These are phyloP conservation scores for Thamnophis elegans DNA, from an alignment of 2,797 vertebrate species.

Conservation along the genomic window DNA sequence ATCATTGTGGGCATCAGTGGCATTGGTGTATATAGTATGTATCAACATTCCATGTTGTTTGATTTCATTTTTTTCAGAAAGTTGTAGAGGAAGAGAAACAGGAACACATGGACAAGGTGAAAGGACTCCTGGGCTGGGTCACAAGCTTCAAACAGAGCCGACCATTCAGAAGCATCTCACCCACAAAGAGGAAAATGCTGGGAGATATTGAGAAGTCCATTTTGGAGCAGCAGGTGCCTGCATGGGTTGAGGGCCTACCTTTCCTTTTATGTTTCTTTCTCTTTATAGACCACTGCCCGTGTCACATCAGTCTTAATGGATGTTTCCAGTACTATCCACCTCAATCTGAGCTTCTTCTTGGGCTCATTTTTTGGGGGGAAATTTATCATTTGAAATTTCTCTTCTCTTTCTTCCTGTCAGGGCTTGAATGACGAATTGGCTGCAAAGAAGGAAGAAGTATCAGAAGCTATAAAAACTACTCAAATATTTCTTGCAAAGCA, in stretches of 20 bases:
- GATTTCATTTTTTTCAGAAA: slow-evolving; percentile 77
- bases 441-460: slow-evolving; percentile 87
- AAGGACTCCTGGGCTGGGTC: slow-evolving; percentile 89
- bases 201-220: slow-evolving; percentile 83
- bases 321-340: not conserved
- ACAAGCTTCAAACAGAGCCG: slow-evolving; percentile 78
- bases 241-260: not conserved
- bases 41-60: slow-evolving; percentile 2
- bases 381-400: not conserved
- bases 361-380: not conserved
- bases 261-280: not conserved
- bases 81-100: slow-evolving; percentile 96
- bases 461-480: slow-evolving; percentile 88
- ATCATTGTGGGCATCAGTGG: not conserved
- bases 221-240: slow-evolving; percentile 87
- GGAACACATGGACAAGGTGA: slow-evolving; percentile 87
- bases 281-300: no score
- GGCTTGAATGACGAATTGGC: slow-evolving; percentile 86
- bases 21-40: fast-evolving
- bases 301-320: no score
- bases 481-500: slow-evolving; percentile 95
- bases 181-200: slow-evolving; percentile 60
- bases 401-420: slow-evolving; percentile 60
- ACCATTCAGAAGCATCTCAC: slow-evolving; percentile 57
- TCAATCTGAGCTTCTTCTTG: not conserved